Percentiles rank a stretch among this genome's conserved stretches.
phyloP scores from a whole-genome alignment of 2,113 vertebrate species.

The Hystrix cristata region DNA sequence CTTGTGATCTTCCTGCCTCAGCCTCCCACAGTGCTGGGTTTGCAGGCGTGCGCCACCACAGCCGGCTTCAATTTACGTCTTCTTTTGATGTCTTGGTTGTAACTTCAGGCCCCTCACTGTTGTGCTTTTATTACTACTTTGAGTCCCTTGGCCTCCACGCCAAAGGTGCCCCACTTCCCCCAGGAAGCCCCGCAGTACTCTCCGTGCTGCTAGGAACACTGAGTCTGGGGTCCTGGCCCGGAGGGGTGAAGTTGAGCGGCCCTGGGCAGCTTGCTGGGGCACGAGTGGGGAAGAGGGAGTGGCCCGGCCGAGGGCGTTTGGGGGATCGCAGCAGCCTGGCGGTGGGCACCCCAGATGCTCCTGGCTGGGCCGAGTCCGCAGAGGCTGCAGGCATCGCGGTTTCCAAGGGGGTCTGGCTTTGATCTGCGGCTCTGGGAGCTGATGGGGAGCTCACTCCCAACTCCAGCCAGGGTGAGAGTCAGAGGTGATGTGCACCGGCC shows the following conservation, averaged over 20 bases:
- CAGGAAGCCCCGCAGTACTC: not conserved
- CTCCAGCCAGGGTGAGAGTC: rapidly evolving
- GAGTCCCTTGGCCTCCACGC: not conserved
- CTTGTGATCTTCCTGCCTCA: not conserved
- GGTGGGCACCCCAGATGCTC: rapidly evolving
- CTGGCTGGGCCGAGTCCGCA: not conserved
- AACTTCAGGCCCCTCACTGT: rapidly evolving
- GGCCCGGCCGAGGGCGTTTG: not conserved
- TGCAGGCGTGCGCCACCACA: not conserved
- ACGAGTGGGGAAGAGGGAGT: not conserved
- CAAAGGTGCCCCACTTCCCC: not conserved
- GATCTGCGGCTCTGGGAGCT: too few species aligned
- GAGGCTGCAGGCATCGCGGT: rapidly evolving
- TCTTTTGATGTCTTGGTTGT: not conserved
- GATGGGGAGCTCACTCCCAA: rapidly evolving
- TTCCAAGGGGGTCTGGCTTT: rapidly evolving
- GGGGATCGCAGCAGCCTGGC: rapidly evolving
- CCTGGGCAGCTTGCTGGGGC: not conserved
- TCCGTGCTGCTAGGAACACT: not conserved
- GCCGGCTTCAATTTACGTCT: not conserved
- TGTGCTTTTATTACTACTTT: rapidly evolving
- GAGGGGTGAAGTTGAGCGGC: not conserved
- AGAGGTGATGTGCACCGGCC: rapidly evolving
- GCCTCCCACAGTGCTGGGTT: not conserved
- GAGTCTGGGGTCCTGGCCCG: not conserved